A percentile compares a stretch with the other conserved stretches of the same genome.
Evolutionary conservation across 2,888 invertebrate genomes (phyloP).

Genomic region (Zaprionus bogoriensis): DNA sequence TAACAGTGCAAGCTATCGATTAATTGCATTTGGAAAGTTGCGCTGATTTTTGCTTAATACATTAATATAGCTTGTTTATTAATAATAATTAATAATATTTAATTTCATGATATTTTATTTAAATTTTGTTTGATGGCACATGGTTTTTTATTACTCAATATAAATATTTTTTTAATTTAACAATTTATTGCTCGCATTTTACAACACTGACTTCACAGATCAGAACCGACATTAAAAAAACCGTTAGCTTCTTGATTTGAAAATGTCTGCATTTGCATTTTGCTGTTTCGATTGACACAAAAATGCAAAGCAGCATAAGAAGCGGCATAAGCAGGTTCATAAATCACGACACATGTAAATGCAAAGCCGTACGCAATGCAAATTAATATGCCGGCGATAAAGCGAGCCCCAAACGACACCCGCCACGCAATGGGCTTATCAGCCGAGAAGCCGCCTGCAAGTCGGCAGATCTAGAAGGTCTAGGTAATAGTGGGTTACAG

Average conservation of each 20-base stretch:
- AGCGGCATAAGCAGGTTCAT: conserved; percentile 40
- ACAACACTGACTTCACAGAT: neutral
- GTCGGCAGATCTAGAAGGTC: conserved; percentile 53
- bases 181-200: neutral
- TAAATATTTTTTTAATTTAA: neutral
- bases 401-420: conserved; percentile 15
- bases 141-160: no score
- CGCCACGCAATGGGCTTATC: conserved; percentile 43
- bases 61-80: no score
- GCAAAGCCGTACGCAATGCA: conserved; percentile 48
- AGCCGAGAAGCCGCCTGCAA: conserved; percentile 36
- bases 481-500: conserved; percentile 40
- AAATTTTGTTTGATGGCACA: no score
- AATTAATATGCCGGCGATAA: conserved; percentile 48
- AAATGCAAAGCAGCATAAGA: conserved; percentile 46
- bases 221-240: neutral
- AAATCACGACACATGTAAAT: conserved; percentile 55
- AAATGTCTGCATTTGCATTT: conserved; percentile 13
- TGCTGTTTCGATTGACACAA: conserved; percentile 33
- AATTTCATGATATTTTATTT: neutral
- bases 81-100: neutral
- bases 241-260: no score
- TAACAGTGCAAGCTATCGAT: neutral
- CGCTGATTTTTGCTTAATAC: neutral
- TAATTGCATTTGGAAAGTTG: neutral